Base-by-base conservation (phyloP, 2,113 vertebrate species). In the Onychostruthus taczanowskii region DNA sequence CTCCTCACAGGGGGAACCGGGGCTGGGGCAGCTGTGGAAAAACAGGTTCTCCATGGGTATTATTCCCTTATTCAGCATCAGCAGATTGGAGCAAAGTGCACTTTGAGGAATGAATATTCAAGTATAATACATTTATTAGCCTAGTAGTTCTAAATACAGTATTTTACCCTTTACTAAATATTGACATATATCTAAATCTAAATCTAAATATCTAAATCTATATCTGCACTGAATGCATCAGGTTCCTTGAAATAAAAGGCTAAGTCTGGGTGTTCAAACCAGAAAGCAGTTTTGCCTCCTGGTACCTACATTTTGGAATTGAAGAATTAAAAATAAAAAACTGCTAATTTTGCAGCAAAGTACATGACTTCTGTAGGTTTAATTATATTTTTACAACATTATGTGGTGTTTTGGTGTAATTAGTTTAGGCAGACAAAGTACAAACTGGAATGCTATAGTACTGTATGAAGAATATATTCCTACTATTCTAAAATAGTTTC, bases 391-490 rank as follows among this genome's bases (percentile, higher is more conserved):
- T 80, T 69, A 55, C 24, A 73, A 11, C 2, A 0, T 82, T 69
- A 33, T 44, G 2, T 77, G 75, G 14, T 73, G 17, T 91, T 81
- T 81, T 1, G 1, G 24, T 41, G 30, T 56, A n/a, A 77, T 86
- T 24, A 20, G 13, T 55, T 89, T 35, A 56, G 33, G 35, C 52
- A 89, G 33, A 47, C 46, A 21, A n/a, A 76, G 15, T 76, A 68
- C 44, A 85, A 84, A 75, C 22, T 89, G 70, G 31, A 92, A 84
- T 92, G 90, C 46, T 93, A 1, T 81, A 84, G n/a, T 86, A 76
- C 20, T 87, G 41, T 94, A 37, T 96, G 73, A 92, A 92, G 49
- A 96, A 94, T 92, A 72, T 96, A 86, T 88, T 95, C 88, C 80
- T 91, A 50, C 37, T 63, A 67, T 59, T 96, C 55, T 94, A 33